Evolutionary conservation across 2,797 vertebrate species (phyloP), one percentile per base, ranked within the genome.

Genomic region (Bradypodion ventrale): DNA sequence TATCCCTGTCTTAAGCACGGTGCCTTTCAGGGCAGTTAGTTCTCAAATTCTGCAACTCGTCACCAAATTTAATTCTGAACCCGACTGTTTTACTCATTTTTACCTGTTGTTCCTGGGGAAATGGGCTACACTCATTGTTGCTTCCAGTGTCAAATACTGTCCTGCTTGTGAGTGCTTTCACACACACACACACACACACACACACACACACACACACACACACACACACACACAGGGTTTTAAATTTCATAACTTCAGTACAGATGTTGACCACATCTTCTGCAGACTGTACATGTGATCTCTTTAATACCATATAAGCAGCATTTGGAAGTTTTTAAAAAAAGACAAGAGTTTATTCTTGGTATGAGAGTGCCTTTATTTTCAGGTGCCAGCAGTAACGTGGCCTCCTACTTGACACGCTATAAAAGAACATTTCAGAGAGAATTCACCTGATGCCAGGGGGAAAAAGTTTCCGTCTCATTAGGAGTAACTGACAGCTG

Each of bases 221-320:
- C n/a, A n/a, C n/a, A n/a, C 4, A 32, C 10, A 15, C 35, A n/a
- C 82, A 76, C 65, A 77, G 65, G 46, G 75, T 69, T 83, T 83
- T 77, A 44, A 27, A 77, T 70, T 42, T 70, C 75, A 15, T 44
- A 44, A 70, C 49, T 19, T 60, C 21, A 5, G 63, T 25, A 27
- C 63, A 12, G 62, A 27, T 15, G 46, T 73, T 40, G 62, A 56
- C 62, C 49, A 25, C 73, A 32, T 59, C 73, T 59, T 37, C 37
- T 68, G 74, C 49, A 83, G 27, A 83, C 16, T 23, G 35, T 69
- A 70, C 74, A 37, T 46, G 65, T 44, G 37, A 27, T 19, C 16
- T 46, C 44, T n/a, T 49, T 49, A 25, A 27, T 42, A 66, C 56
- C 23, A 23, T 23, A 27, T 63, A 56, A 56, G 44, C 63, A 0